Evolutionary conservation across 2,888 invertebrate species (phyloP).

Genomic region (Drosophila tripunctata): DNA sequence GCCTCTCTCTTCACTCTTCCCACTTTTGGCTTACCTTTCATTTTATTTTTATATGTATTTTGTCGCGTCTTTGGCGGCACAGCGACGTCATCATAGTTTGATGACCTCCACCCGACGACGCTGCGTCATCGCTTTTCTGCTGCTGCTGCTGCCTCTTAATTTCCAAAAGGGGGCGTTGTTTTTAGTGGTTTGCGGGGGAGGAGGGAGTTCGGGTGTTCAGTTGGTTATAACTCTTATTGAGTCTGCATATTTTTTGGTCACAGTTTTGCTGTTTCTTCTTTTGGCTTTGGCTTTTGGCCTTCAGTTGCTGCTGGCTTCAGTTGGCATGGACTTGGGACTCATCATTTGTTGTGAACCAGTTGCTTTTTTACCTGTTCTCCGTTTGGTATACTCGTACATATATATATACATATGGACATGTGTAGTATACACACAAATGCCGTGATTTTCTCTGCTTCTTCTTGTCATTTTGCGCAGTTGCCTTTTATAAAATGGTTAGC

Average conservation of each 20-base stretch:
- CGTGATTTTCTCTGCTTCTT: constrained; percentile 35
- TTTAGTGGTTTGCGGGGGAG: too few species aligned
- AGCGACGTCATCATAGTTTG: constrained; percentile 77
- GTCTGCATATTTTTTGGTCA: constrained; percentile 70
- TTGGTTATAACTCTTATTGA: constrained; percentile 43
- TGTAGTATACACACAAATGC: constrained; percentile 18
- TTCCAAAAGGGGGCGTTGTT: constrained; percentile 1
- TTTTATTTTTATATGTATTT: constrained; percentile 19
- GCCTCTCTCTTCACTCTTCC: not conserved
- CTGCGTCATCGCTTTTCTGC: constrained; percentile 72
- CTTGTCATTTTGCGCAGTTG: constrained; percentile 34
- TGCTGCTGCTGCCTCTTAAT: too few species aligned
- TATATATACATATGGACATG: too few species aligned
- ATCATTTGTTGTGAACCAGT: constrained; percentile 58
- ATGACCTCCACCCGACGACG: constrained; percentile 67
- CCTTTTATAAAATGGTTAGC: constrained; percentile 32
- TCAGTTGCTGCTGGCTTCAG: constrained; percentile 54
- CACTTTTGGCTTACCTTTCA: constrained; percentile 18
- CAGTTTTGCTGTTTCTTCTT: constrained; percentile 29
- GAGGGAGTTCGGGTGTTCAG: not conserved
- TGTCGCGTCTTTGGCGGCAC: constrained; percentile 25
- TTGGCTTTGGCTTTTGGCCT: constrained; percentile 29
- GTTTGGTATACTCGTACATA: too few species aligned
- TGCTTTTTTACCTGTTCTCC: constrained; percentile 56
- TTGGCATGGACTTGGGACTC: constrained; percentile 49